Conservation (phyloP, 2,113 vertebrate genomes). For the Globicephala melas region DNA sequence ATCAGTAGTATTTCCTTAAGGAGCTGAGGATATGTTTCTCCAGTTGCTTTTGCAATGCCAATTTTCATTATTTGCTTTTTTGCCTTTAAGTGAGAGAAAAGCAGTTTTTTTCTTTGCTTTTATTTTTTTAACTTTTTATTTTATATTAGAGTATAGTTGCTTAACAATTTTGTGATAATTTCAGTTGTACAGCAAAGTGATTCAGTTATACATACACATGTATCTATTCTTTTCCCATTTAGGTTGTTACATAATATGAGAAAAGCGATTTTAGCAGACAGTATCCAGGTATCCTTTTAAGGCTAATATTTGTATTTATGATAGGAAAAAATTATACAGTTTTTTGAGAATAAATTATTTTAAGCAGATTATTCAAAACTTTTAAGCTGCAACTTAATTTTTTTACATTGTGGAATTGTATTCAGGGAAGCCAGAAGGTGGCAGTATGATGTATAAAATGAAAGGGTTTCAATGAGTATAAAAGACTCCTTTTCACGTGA, state of each 20-base stretch:
- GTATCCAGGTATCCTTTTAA: not conserved
- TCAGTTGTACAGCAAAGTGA: too few relatives aligned
- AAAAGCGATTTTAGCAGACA: not conserved
- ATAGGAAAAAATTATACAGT: not conserved
- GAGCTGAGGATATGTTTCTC: not conserved
- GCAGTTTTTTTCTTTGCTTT: not conserved
- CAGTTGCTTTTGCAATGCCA: not conserved
- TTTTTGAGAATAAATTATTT: constrained; percentile 15
- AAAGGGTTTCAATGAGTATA: not conserved
- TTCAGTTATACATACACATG: too few relatives aligned
- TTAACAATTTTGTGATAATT: too few relatives aligned
- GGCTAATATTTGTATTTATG: not conserved
- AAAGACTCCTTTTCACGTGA: not conserved
- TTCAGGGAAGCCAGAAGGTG: constrained; percentile 70
- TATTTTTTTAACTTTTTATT: too few relatives aligned
- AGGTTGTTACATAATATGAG: not conserved
- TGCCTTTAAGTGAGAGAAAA: not conserved
- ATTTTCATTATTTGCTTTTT: constrained; percentile 34
- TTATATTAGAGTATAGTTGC: too few relatives aligned
- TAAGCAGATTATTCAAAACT: constrained; percentile 6
- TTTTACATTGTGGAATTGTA: not conserved
- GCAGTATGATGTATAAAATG: constrained; percentile 50
- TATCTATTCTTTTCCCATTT: too few relatives aligned
- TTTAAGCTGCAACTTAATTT: not conserved
- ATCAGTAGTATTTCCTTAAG: not conserved